Evolutionary conservation across 2,113 vertebrate genomes (phyloP).

Genomic region (Carettochelys insculpta): DNA sequence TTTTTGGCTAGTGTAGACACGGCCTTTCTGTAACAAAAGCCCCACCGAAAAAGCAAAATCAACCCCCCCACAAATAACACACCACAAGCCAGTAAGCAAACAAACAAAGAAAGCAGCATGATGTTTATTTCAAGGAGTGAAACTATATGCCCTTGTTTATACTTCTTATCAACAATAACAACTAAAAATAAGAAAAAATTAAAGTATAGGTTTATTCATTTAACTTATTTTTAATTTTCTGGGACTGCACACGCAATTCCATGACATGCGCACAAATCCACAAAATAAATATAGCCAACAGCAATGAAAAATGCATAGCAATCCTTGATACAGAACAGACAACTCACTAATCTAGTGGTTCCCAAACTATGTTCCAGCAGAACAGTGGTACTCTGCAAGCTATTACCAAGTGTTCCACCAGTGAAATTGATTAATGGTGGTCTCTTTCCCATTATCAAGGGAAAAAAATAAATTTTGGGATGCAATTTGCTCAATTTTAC

Average conservation of each 20-base stretch:
- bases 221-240: background rate
- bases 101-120: background rate
- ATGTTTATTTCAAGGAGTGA: background rate
- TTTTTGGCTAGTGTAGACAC: no score
- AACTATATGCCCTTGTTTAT: background rate
- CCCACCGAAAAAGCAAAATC: no score
- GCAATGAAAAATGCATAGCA: constrained; percentile 53
- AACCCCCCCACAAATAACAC: no score
- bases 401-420: no score
- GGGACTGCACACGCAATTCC: constrained; percentile 7
- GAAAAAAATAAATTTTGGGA: no score
- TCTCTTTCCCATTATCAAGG: no score
- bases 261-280: constrained; percentile 27
- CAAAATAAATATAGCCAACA: constrained; percentile 22
- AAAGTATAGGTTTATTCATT: background rate
- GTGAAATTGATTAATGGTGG: no score
- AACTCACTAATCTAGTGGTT: constrained; percentile 35
- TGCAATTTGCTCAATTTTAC: no score
- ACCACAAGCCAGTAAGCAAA: no score
- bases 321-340: constrained; percentile 22
- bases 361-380: no score
- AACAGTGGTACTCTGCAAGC: no score
- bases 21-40: no score
- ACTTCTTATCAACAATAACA: background rate
- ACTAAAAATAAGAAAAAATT: background rate